phyloP scores from a whole-genome alignment of 1,140 invertebrate species.

The Calycopis cecrops region DNA sequence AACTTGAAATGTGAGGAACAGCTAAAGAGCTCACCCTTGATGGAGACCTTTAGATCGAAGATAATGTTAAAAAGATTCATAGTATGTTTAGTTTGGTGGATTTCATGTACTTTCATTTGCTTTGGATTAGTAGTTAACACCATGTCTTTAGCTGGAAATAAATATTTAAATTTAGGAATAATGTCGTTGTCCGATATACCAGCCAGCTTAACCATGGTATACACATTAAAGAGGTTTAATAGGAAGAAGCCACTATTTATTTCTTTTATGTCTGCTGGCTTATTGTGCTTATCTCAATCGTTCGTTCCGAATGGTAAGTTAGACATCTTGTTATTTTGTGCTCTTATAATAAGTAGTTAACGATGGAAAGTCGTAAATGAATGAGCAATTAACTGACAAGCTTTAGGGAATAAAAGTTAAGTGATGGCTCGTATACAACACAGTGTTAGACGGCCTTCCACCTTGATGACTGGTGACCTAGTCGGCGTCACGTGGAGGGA shows the following conservation, averaged over 20 bases:
- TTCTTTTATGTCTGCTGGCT: constrained; percentile 38
- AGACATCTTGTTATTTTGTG: too few species aligned
- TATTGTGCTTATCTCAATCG: constrained; percentile 40
- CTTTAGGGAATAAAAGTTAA: too few species aligned
- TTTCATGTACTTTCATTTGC: constrained; percentile 82
- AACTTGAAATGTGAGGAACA: constrained; percentile 37
- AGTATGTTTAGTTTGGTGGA: constrained; percentile 82
- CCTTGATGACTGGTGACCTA: too few species aligned
- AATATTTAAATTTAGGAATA: constrained; percentile 81
- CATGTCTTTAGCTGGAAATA: constrained; percentile 81
- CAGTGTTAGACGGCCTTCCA: too few species aligned
- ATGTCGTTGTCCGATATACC: constrained; percentile 81
- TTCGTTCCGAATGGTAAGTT: constrained; percentile 43
- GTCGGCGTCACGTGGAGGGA: too few species aligned
- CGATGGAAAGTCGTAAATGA: too few species aligned
- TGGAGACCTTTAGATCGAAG: constrained; percentile 37
- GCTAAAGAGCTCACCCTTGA: constrained; percentile 21
- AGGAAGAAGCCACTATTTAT: constrained; percentile 41
- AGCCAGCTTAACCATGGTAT: constrained; percentile 77
- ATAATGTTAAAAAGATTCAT: constrained; percentile 49
- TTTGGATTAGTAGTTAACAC: constrained; percentile 88
- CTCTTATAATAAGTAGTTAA: too few species aligned
- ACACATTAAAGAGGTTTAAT: constrained; percentile 38
- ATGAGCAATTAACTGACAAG: too few species aligned
- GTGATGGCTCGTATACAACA: too few species aligned